Percentiles rank a stretch among this genome's conserved stretches.
Evolutionary conservation across 2,113 vertebrate genomes (phyloP).

Genomic region (Hippocampus guttulatus): DNA sequence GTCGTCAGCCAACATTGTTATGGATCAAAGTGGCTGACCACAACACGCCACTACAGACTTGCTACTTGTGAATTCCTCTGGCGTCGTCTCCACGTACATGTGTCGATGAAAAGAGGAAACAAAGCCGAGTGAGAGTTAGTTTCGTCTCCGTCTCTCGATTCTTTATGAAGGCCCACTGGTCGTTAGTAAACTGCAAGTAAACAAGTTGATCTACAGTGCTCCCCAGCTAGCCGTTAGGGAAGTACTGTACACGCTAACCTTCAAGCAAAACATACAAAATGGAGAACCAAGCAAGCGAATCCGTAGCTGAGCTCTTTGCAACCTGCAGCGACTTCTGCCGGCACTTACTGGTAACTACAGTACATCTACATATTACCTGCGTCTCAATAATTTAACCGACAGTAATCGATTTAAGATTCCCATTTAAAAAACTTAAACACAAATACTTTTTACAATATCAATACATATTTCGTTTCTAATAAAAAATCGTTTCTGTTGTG

Average conservation of each 20-base stretch:
- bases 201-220: slow-evolving; percentile 21
- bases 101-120: slow-evolving; percentile 1
- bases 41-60: slow-evolving; percentile 46
- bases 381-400: background rate
- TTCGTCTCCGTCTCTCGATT: background rate
- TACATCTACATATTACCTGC: background rate
- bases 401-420: too few species aligned
- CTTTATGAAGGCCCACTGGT: background rate
- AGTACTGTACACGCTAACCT: slow-evolving; percentile 66
- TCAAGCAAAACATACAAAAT: slow-evolving; percentile 79
- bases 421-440: background rate
- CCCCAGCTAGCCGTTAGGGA: slow-evolving; percentile 49
- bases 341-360: slow-evolving; percentile 14
- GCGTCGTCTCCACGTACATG: slow-evolving; percentile 18
- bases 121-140: background rate
- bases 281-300: slow-evolving; percentile 63
- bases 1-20: slow-evolving; percentile 74
- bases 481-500: too few species aligned
- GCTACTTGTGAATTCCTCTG: slow-evolving; percentile 29
- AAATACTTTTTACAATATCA: background rate
- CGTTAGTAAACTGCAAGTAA: background rate
- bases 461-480: background rate
- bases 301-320: slow-evolving; percentile 39
- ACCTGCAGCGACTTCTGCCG: slow-evolving; percentile 54
- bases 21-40: slow-evolving; percentile 56